These are phyloP conservation scores for Boloria selene DNA, from an alignment of 2,888 invertebrate species.

Conservation along the genomic window DNA sequence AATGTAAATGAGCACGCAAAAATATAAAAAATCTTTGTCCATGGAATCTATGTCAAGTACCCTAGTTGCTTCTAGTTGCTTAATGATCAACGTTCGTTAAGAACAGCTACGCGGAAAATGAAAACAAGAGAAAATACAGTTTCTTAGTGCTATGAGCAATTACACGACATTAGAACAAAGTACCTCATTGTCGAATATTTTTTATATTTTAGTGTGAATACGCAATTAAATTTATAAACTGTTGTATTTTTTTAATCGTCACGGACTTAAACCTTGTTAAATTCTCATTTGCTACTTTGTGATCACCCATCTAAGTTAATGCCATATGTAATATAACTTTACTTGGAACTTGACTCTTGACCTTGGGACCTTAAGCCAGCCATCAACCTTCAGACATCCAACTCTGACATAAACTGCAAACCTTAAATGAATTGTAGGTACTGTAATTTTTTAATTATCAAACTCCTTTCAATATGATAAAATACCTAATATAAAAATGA, in stretches of 20 bases:
- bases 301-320: too few species aligned
- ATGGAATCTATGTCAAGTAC: conserved; percentile 35
- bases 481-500: too few species aligned
- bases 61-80: conserved; percentile 35
- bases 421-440: too few species aligned
- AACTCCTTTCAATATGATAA: too few species aligned
- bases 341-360: too few species aligned
- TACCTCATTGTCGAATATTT: background rate
- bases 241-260: background rate
- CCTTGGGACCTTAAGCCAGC: too few species aligned
- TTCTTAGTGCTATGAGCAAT: conserved; percentile 6
- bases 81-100: conserved; percentile 39
- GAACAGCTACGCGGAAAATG: conserved; percentile 29
- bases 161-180: conserved; percentile 3
- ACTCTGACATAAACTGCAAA: too few species aligned
- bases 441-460: too few species aligned
- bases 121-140: conserved; percentile 16
- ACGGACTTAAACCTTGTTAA: too few species aligned
- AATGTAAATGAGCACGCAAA: too few species aligned
- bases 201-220: background rate
- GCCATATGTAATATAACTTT: too few species aligned
- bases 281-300: background rate
- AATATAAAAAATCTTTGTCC: conserved; percentile 30
- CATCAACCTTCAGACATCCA: too few species aligned
- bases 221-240: background rate